Conservation (phyloP, 1,140 invertebrate genomes). For the Zaprionus lachaisei region DNA sequence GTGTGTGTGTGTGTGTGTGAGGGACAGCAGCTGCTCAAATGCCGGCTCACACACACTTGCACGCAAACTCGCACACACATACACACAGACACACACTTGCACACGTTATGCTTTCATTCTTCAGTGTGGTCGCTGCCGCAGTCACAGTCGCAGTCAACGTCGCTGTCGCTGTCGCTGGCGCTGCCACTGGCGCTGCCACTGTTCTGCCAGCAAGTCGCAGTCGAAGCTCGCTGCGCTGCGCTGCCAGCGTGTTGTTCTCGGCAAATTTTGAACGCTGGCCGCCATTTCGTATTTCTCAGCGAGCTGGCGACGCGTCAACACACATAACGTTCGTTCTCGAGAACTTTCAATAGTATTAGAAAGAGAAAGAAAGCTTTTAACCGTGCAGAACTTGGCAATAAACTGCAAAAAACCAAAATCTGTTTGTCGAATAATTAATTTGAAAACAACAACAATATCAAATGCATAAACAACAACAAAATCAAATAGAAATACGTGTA, state of each 20-base stretch:
- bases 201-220: constrained; percentile 24
- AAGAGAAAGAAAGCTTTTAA: constrained; percentile 39
- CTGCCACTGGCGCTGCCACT: constrained; percentile 23
- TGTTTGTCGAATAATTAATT: constrained; percentile 21
- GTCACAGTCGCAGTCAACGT: constrained; percentile 24
- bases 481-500: too few relatives aligned
- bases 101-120: constrained; percentile 49
- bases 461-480: too few relatives aligned
- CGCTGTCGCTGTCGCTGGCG: constrained; percentile 34
- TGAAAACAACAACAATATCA: background rate
- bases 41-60: constrained; percentile 55
- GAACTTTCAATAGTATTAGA: constrained; percentile 62
- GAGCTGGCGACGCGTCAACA: constrained; percentile 69
- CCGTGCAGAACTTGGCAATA: constrained; percentile 16
- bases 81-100: constrained; percentile 33
- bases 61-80: constrained; percentile 24
- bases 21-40: constrained; percentile 60
- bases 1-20: constrained; percentile 20
- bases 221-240: constrained; percentile 19
- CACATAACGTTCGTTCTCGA: constrained; percentile 7
- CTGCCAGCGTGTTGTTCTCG: constrained; percentile 63
- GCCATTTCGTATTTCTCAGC: constrained; percentile 72
- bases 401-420: constrained; percentile 9
- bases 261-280: constrained; percentile 55
- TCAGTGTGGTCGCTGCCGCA: constrained; percentile 36